Conservation (phyloP, 2,888 invertebrate species). For the Caenorhabditis drosophilae region DNA sequence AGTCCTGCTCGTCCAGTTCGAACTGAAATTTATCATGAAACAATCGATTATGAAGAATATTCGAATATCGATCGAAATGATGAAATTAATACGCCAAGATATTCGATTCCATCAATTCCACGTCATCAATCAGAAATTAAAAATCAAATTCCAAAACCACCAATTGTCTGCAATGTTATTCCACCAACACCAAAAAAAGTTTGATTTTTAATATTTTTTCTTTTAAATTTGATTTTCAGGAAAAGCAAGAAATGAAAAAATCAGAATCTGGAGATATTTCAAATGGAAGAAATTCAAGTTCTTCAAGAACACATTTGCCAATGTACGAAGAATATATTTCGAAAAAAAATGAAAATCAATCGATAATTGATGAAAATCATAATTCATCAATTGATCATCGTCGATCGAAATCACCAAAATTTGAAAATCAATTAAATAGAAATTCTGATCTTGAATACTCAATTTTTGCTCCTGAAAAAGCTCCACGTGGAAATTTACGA, state of each 20-base stretch:
- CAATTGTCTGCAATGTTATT: slow-evolving; percentile 1
- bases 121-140: too few relatives aligned
- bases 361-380: slow-evolving; percentile 2
- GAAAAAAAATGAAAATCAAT: neutral
- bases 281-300: neutral
- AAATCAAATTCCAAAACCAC: neutral
- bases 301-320: neutral
- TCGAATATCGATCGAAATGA: too few relatives aligned
- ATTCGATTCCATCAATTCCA: too few relatives aligned
- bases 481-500: slow-evolving; percentile 3
- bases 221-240: neutral
- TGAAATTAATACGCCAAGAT: too few relatives aligned
- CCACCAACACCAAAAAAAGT: neutral
- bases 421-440: too few relatives aligned
- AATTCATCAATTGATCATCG: neutral
- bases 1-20: neutral
- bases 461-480: slow-evolving; percentile 3
- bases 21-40: neutral
- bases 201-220: neutral
- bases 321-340: slow-evolving; percentile 1
- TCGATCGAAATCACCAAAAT: neutral
- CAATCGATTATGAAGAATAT: neutral
- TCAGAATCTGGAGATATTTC: too few relatives aligned
- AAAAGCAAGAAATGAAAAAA: too few relatives aligned
- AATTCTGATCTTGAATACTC: too few relatives aligned